Evolutionary conservation across 2,797 vertebrate species (phyloP).

Genomic region (Scarus forsteni): DNA sequence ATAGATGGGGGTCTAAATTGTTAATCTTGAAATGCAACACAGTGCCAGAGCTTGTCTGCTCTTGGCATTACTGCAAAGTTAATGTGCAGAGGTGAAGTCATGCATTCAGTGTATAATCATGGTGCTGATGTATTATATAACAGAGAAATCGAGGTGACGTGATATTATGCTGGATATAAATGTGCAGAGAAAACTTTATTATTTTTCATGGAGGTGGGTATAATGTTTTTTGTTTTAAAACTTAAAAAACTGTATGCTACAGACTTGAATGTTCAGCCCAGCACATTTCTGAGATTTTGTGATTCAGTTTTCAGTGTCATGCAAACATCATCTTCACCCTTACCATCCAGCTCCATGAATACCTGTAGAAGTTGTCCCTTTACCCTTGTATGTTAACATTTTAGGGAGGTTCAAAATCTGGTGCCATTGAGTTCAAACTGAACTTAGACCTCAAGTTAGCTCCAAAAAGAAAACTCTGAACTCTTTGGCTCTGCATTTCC

Average conservation of each 20-base stretch:
- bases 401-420: constrained; percentile 39
- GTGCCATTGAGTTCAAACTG: constrained; percentile 66
- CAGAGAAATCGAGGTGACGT: constrained; percentile 24
- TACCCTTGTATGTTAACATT: constrained; percentile 51
- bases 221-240: too few relatives aligned
- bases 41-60: constrained; percentile 55
- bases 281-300: not conserved
- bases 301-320: constrained; percentile 8
- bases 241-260: too few relatives aligned
- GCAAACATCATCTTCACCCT: constrained; percentile 12
- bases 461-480: constrained; percentile 58
- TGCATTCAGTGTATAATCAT: constrained; percentile 47
- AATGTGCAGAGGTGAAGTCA: constrained; percentile 44
- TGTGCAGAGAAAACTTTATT: not conserved
- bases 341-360: constrained; percentile 32
- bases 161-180: not conserved
- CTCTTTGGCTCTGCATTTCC: constrained; percentile 65
- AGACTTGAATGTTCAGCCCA: not conserved
- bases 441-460: constrained; percentile 42
- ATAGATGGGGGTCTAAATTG: constrained; percentile 56
- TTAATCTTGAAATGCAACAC: constrained; percentile 50
- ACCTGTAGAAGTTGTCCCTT: constrained; percentile 36
- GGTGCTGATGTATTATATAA: constrained; percentile 45
- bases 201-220: not conserved
- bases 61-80: constrained; percentile 37